Percentiles rank a stretch among this genome's conserved stretches.
Evolutionary conservation across 2,113 vertebrate species (phyloP).

Genomic region (Excalfactoria chinensis): DNA sequence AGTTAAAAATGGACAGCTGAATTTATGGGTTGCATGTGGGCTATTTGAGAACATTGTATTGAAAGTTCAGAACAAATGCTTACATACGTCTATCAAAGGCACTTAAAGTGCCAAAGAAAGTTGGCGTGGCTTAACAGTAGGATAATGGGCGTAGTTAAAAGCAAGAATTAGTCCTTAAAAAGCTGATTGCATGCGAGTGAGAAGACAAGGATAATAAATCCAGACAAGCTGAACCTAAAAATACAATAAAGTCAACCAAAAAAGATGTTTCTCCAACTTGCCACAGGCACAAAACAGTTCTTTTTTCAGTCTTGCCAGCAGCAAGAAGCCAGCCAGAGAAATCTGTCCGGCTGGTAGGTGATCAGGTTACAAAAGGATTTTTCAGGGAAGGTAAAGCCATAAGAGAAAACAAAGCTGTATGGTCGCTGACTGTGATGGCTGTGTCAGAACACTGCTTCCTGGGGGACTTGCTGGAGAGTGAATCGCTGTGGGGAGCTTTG

Average conservation of each 20-base stretch:
- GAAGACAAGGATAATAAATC: background rate
- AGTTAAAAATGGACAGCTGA: background rate
- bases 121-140: background rate
- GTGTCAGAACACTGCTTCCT: background rate
- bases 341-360: background rate
- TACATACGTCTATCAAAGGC: background rate
- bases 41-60: background rate
- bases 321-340: background rate
- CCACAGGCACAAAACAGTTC: background rate
- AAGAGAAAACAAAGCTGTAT: background rate
- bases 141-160: background rate
- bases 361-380: conserved; percentile 36
- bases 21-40: background rate
- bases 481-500: background rate
- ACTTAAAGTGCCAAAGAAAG: conserved; percentile 1
- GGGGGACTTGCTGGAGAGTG: fast-evolving
- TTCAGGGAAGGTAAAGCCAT: background rate
- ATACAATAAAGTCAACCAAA: background rate
- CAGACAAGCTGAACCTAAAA: background rate
- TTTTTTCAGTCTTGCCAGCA: background rate
- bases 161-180: background rate
- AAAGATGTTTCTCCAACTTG: background rate
- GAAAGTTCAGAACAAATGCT: background rate
- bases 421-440: background rate
- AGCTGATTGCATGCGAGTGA: background rate